phyloP scores from a whole-genome alignment of 2,888 invertebrate genomes.

The Mesoligia furuncula region DNA sequence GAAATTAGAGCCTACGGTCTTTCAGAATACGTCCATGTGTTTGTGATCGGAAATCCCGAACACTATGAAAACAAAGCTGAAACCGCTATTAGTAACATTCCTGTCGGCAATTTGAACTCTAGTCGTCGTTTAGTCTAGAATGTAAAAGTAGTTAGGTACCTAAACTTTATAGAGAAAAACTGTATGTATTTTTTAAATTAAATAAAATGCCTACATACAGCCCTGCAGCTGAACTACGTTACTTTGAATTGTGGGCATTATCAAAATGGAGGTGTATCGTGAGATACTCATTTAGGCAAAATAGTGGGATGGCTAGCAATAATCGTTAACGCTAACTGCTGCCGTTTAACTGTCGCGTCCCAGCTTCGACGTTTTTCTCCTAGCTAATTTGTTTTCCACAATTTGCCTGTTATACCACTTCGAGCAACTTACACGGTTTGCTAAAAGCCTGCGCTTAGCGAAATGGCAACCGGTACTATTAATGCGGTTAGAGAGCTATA shows the following conservation, averaged over 20 bases:
- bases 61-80: slow-evolving; percentile 8
- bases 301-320: slow-evolving; percentile 79
- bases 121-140: slow-evolving; percentile 2
- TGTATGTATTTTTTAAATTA: background rate
- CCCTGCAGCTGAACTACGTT: background rate
- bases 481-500: slow-evolving; percentile 28
- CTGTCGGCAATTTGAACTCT: slow-evolving; percentile 7
- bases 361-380: slow-evolving; percentile 73
- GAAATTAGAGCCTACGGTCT: slow-evolving; percentile 62
- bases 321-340: slow-evolving; percentile 84
- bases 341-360: slow-evolving; percentile 77
- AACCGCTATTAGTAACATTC: slow-evolving; percentile 12
- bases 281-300: slow-evolving; percentile 82
- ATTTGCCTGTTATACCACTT: slow-evolving; percentile 60
- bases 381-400: slow-evolving; percentile 74
- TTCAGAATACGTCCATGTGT: slow-evolving; percentile 43
- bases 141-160: background rate
- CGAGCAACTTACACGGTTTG: slow-evolving; percentile 26
- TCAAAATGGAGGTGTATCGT: slow-evolving; percentile 71
- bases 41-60: slow-evolving; percentile 34
- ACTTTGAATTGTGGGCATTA: slow-evolving; percentile 28
- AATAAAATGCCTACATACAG: background rate
- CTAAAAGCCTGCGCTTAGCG: slow-evolving; percentile 38
- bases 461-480: slow-evolving; percentile 24
- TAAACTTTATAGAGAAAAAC: background rate